These are phyloP conservation scores for Antedon bifida DNA, from an alignment of 35 echinoderm and acorn worm species.

Conservation along the genomic window DNA sequence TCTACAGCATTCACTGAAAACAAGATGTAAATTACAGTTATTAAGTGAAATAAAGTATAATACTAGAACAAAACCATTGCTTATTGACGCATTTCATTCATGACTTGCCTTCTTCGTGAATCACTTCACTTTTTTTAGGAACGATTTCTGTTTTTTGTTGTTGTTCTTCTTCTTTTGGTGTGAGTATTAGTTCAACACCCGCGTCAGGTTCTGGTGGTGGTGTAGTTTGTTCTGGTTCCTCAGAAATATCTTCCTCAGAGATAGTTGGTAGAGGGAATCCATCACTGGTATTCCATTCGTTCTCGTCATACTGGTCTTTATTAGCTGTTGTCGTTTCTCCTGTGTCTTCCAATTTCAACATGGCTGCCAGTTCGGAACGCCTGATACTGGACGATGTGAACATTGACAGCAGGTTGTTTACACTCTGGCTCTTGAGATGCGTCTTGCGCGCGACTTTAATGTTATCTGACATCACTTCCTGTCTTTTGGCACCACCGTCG, in stretches of 20 bases:
- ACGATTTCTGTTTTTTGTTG: background rate
- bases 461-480: background rate
- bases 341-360: slow-evolving; percentile 79
- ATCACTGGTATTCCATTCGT: slow-evolving; percentile 42
- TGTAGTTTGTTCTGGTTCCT: background rate
- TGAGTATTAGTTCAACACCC: background rate
- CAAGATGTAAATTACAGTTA: too few species aligned
- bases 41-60: too few species aligned
- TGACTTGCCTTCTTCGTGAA: too few species aligned
- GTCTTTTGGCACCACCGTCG: background rate
- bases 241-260: slow-evolving; percentile 36
- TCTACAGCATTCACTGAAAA: too few species aligned
- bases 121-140: too few species aligned
- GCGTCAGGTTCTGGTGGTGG: background rate
- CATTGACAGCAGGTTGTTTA: slow-evolving; percentile 84
- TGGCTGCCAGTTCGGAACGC: slow-evolving; percentile 45
- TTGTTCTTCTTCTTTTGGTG: background rate
- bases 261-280: slow-evolving; percentile 82
- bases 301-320: background rate
- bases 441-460: slow-evolving; percentile 14
- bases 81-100: too few species aligned
- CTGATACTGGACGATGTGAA: slow-evolving; percentile 64
- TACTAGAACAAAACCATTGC: too few species aligned
- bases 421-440: slow-evolving; percentile 47
- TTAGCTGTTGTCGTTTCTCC: slow-evolving; percentile 15